Base-by-base conservation (phyloP, 2,888 invertebrate genomes). In the Mesorhabditis belari region DNA sequence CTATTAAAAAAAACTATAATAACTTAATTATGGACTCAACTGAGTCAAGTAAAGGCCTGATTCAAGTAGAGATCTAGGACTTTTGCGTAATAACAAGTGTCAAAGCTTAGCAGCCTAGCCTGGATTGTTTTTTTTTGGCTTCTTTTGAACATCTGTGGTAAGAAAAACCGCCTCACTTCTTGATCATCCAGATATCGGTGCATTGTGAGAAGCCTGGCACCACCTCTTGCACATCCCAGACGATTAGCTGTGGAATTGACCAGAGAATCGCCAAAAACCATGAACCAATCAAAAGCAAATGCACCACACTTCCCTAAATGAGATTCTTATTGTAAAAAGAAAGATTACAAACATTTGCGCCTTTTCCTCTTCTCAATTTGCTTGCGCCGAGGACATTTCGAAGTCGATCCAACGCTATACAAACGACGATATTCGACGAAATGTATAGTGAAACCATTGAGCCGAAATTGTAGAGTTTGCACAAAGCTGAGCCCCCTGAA, bases 401-500 rank as follows among this genome's bases (percentile, higher is more conserved):
- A 19, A 80, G 65, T 24, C 80, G 62, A 58, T 80, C 80, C 24
- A 79, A 54, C 0, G 79, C 77, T 25, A 80, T 78, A 60, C 76
- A 78, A 55, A 79, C 73, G 35, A 80, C 73, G 12, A 80, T 75
- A 61, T 80, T 80, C 0, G 80, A 78, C 17, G 73, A 73, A 53
- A 75, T 62, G 63, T 80, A 79, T 23, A 80, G 66, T 1, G 76
- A 67, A 66, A 76, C 71, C 69, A 80, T 76, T n/a, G 75, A 71
- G 55, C 74, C 63, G 63, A 74, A 77, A 59, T 75, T 69, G n/a
- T 35, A 35, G 44, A 9, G 12, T 35, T 62, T 73, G 74, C 27
- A 67, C 24, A 23, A n/a, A n/a, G n/a, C 12, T 17, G 12, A 9
- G 12, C 44, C 44, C 44, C 44, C 44, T 17, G n/a, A 35, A 35